A percentile compares a stretch with the other conserved stretches of the same genome.
Evolutionary conservation across 2,797 vertebrate genomes (phyloP).

Genomic region (Pseudopleuronectes americanus): DNA sequence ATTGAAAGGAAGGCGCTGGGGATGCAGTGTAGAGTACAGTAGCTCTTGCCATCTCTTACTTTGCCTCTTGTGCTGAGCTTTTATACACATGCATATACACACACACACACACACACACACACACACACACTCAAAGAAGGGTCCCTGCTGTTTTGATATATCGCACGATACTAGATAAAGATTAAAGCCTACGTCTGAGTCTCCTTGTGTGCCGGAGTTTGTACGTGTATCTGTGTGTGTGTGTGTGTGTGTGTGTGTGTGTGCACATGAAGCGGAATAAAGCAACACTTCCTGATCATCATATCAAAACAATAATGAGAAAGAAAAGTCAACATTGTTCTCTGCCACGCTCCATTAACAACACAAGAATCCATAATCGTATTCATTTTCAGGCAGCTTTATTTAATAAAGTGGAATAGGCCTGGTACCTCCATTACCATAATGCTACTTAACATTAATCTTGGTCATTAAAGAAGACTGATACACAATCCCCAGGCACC

Average conservation of each 20-base stretch:
- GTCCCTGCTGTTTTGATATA: slow-evolving; percentile 57
- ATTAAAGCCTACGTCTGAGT: slow-evolving; percentile 35
- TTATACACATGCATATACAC: background rate
- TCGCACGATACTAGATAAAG: slow-evolving; percentile 50
- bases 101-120: slow-evolving; percentile 11
- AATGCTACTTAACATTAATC: slow-evolving; percentile 87
- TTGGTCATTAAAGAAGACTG: slow-evolving; percentile 82
- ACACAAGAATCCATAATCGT: slow-evolving; percentile 78
- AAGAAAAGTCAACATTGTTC: slow-evolving; percentile 77
- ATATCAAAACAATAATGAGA: slow-evolving; percentile 78
- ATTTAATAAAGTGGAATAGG: slow-evolving; percentile 88
- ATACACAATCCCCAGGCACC: slow-evolving; percentile 80
- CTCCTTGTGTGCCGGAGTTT: slow-evolving; percentile 13
- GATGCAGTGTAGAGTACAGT: slow-evolving; percentile 38
- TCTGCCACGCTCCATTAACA: slow-evolving; percentile 80
- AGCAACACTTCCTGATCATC: slow-evolving; percentile 66
- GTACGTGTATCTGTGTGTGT: slow-evolving; percentile 15
- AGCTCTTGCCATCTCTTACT: slow-evolving; percentile 50
- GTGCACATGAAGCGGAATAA: slow-evolving; percentile 5
- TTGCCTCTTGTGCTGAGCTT: slow-evolving; percentile 40
- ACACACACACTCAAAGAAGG: slow-evolving; percentile 10
- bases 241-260: slow-evolving; percentile 14
- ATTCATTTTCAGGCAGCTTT: slow-evolving; percentile 86
- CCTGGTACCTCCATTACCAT: slow-evolving; percentile 81
- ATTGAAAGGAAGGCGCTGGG: slow-evolving; percentile 43